These are phyloP conservation scores for Aphidoletes aphidimyza DNA, from an alignment of 2,888 invertebrate species.

Conservation along the genomic window DNA sequence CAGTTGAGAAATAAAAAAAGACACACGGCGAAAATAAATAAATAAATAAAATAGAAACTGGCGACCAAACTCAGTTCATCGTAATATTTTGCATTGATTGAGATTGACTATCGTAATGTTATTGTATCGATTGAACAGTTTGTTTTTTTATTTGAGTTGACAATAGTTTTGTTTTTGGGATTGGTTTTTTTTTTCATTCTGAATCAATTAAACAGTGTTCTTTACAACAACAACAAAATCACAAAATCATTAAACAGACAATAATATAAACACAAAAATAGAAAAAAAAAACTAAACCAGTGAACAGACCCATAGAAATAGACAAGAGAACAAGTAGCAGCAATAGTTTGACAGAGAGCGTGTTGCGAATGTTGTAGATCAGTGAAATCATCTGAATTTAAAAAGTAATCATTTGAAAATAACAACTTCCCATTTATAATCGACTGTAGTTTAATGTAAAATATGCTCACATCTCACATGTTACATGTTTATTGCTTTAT, in stretches of 20 bases:
- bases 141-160: slow-evolving; percentile 24
- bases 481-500: too few relatives aligned
- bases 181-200: slow-evolving; percentile 36
- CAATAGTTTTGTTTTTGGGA: slow-evolving; percentile 50
- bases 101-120: slow-evolving; percentile 42
- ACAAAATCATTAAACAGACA: slow-evolving; percentile 19
- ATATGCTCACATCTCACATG: not conserved
- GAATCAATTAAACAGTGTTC: slow-evolving; percentile 34
- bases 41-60: not conserved
- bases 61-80: not conserved
- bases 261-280: not conserved
- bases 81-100: not conserved
- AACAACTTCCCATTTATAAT: too few relatives aligned
- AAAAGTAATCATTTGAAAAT: not conserved
- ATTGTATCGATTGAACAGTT: slow-evolving; percentile 26
- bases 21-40: not conserved
- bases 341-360: not conserved
- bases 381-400: not conserved
- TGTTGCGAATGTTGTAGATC: not conserved
- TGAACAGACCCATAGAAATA: slow-evolving; percentile 33
- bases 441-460: not conserved
- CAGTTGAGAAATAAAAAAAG: not conserved
- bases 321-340: not conserved
- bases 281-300: slow-evolving; percentile 2
- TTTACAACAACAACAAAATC: not conserved